Conservation (phyloP, 2,888 invertebrate genomes). For the Hyalella azteca region DNA sequence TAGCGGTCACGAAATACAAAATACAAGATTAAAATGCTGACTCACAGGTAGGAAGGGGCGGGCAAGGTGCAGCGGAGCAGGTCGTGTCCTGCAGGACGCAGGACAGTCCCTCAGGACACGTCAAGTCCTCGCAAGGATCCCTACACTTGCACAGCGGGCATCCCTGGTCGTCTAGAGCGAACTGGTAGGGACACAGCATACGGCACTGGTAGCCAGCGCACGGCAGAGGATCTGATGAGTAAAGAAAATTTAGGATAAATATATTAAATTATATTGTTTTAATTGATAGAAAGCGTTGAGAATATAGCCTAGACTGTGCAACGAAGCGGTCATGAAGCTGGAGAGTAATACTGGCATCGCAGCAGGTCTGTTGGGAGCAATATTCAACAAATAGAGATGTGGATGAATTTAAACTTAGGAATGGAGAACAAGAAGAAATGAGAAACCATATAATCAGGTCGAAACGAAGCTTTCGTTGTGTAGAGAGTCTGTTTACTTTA, state of each 20-base stretch:
- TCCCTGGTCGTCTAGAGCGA: constrained; percentile 72
- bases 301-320: neutral
- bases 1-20: too few species aligned
- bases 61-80: constrained; percentile 80
- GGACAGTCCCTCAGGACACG: constrained; percentile 76
- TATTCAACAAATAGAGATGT: neutral
- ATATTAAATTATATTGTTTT: neutral
- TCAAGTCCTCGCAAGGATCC: constrained; percentile 66
- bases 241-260: constrained; percentile 13
- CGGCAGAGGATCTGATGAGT: constrained; percentile 67
- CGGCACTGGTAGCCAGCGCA: constrained; percentile 83
- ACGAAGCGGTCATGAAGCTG: neutral
- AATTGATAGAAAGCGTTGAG: neutral
- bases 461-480: too few species aligned
- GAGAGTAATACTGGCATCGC: neutral
- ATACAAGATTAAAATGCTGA: too few species aligned
- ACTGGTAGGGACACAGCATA: constrained; percentile 85
- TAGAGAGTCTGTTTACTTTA: neutral
- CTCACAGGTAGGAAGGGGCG: constrained; percentile 81
- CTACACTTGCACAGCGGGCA: constrained; percentile 75
- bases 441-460: neutral
- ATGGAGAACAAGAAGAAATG: neutral
- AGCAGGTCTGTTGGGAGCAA: neutral
- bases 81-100: constrained; percentile 81
- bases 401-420: neutral